Percentiles rank a stretch among this genome's conserved stretches.
Conservation (phyloP, 2,888 invertebrate genomes). For the Hetaerina titia region DNA sequence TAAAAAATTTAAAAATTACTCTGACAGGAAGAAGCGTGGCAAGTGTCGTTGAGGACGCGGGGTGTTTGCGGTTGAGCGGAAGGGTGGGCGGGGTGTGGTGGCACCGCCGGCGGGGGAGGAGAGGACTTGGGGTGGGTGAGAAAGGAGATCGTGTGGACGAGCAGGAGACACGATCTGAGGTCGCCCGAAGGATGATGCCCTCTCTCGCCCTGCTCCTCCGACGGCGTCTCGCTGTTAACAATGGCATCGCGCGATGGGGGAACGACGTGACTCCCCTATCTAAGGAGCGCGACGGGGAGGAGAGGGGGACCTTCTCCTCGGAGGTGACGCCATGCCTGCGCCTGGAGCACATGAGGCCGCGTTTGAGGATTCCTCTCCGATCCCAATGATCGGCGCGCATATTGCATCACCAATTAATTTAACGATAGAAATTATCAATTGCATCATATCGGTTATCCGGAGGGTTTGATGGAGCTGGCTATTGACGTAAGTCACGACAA, state of each 20-base stretch:
- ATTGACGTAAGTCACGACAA: conserved; percentile 4
- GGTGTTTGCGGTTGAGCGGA: not conserved
- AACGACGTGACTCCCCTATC: not conserved
- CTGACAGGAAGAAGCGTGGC: too few species aligned
- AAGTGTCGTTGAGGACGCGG: too few species aligned
- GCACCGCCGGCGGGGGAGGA: not conserved
- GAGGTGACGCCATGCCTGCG: not conserved
- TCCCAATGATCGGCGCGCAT: not conserved
- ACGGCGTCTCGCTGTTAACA: not conserved
- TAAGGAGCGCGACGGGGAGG: not conserved
- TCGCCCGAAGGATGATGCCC: not conserved
- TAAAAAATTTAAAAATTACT: too few species aligned
- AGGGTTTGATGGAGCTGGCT: not conserved
- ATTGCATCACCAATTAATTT: not conserved
- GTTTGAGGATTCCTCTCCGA: not conserved
- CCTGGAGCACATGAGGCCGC: not conserved
- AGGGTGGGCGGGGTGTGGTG: not conserved
- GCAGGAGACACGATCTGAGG: not conserved
- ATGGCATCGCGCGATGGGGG: not conserved
- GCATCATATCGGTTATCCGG: not conserved
- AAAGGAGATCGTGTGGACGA: not conserved
- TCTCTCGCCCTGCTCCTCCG: not conserved
- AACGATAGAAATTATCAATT: not conserved
- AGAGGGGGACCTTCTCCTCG: not conserved
- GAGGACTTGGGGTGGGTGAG: not conserved